A percentile compares a stretch with the other conserved stretches of the same genome.
Conservation (phyloP, 2,797 vertebrate genomes). For the Mus minutoides region DNA sequence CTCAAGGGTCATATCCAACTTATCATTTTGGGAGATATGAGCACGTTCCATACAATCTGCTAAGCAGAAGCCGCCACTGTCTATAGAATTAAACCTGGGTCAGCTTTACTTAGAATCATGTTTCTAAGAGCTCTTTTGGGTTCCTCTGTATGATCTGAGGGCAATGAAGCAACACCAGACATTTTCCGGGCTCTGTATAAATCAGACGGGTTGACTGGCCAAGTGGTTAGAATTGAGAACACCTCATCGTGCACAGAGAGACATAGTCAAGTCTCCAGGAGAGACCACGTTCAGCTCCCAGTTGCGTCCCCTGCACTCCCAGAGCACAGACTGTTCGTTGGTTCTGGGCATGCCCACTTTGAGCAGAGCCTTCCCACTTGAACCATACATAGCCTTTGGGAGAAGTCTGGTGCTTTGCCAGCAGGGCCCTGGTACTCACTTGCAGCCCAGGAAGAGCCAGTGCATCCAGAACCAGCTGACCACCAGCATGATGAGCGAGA, state of each 20-base stretch:
- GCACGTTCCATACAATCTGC: background rate
- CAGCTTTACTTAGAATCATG: background rate
- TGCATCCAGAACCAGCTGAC: constrained; percentile 99
- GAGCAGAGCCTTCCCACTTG: background rate
- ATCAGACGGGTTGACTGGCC: background rate
- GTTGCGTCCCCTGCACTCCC: accelerated
- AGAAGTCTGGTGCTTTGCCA: background rate
- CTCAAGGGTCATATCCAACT: background rate
- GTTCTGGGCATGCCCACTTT: accelerated
- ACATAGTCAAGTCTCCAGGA: background rate
- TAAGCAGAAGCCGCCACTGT: background rate
- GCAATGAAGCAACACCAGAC: background rate
- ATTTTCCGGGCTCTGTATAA: background rate
- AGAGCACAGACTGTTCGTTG: background rate
- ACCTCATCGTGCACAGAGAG: background rate
- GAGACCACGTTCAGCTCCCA: accelerated
- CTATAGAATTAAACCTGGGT: constrained; percentile 12
- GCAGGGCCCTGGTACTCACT: constrained; percentile 89
- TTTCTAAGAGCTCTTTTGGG: constrained; percentile 25
- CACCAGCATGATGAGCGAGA: constrained; percentile 96
- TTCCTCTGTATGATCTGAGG: background rate
- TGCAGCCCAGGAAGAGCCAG: constrained; percentile 97
- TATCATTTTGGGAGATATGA: background rate
- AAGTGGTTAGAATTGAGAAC: background rate
- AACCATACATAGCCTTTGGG: background rate